Evolutionary conservation across 2,888 invertebrate species (phyloP).

Genomic region (Pardosa pseudoannulata): DNA sequence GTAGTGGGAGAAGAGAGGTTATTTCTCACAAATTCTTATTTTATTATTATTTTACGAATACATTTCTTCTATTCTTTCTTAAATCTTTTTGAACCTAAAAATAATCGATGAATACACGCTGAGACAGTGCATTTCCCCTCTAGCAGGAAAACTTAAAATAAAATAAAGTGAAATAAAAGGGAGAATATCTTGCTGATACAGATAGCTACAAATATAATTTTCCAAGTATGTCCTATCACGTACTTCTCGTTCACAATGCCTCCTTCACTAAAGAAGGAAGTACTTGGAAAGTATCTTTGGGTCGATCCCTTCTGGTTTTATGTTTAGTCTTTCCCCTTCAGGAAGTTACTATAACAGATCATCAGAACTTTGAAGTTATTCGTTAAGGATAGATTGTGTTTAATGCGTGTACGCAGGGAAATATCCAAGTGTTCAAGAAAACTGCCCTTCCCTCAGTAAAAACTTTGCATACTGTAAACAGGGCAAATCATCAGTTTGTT

Average conservation of each 20-base stretch:
- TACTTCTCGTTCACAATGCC: conserved; percentile 4
- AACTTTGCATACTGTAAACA: no score
- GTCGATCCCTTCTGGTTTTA: not conserved
- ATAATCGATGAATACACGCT: conserved; percentile 1
- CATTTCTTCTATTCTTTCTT: not conserved
- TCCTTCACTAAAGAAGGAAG: conserved; percentile 7
- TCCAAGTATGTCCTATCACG: conserved; percentile 1
- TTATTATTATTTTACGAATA: not conserved
- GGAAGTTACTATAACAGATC: not conserved
- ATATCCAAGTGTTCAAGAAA: no score
- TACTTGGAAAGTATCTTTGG: not conserved
- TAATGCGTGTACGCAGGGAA: no score
- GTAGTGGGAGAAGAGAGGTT: no score
- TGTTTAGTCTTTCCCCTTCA: not conserved
- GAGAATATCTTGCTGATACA: conserved; percentile 14
- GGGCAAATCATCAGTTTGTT: no score
- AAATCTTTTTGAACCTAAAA: not conserved
- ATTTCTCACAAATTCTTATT: no score
- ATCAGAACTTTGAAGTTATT: not conserved
- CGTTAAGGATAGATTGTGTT: no score
- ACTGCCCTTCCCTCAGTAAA: no score
- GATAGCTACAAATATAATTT: conserved; percentile 17
- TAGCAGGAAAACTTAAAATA: not conserved
- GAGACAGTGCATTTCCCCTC: not conserved
- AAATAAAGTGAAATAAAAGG: not conserved